phyloP scores from a whole-genome alignment of 1,140 invertebrate species.

The Campoletis sonorensis region DNA sequence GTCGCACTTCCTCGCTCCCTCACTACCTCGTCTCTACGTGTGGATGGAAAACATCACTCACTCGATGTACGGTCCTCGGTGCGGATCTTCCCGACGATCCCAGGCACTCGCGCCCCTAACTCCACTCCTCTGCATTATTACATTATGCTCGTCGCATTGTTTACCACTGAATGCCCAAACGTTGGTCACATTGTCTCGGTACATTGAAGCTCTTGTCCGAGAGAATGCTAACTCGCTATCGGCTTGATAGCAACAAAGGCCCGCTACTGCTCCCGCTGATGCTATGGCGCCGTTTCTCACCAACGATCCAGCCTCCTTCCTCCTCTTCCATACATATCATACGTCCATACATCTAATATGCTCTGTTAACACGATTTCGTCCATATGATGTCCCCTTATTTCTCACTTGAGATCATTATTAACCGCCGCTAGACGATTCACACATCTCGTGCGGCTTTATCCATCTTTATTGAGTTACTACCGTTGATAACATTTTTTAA shows the following conservation, averaged over 20 bases:
- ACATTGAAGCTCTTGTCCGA: slow-evolving; percentile 72
- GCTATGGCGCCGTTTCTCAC: slow-evolving; percentile 23
- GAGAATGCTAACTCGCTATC: slow-evolving; percentile 74
- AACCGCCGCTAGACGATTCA: not conserved
- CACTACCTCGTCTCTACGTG: slow-evolving; percentile 35
- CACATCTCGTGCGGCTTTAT: no score
- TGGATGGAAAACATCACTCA: not conserved
- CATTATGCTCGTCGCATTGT: slow-evolving; percentile 75
- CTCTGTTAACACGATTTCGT: not conserved
- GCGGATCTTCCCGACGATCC: slow-evolving; percentile 58
- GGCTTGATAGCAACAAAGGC: slow-evolving; percentile 68
- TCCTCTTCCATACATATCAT: not conserved
- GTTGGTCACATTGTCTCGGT: slow-evolving; percentile 74
- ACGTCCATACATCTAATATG: not conserved
- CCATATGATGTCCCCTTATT: not conserved
- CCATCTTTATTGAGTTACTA: no score
- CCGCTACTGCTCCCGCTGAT: slow-evolving; percentile 4
- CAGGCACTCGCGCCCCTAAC: slow-evolving; percentile 33
- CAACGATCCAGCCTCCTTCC: slow-evolving; percentile 35
- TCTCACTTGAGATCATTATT: not conserved
- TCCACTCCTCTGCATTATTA: slow-evolving; percentile 70
- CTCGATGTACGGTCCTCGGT: slow-evolving; percentile 58
- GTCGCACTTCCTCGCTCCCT: slow-evolving; percentile 49
- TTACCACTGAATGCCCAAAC: slow-evolving; percentile 73
- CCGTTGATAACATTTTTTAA: no score